phyloP scores from a whole-genome alignment of 2,797 vertebrate genomes.

The Falco novaeseelandiae region DNA sequence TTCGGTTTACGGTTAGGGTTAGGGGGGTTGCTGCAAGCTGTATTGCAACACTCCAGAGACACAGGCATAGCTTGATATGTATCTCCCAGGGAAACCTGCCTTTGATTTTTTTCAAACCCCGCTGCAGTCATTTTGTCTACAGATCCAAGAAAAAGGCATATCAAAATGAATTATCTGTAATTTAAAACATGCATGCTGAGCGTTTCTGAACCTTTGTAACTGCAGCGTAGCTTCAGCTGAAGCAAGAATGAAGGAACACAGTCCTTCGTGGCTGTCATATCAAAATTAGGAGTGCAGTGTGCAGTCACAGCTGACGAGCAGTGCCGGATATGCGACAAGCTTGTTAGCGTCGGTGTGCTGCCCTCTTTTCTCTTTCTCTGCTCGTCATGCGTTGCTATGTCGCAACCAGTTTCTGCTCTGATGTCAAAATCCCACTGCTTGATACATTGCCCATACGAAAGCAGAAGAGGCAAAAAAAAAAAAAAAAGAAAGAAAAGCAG shows the following conservation, averaged over 20 bases:
- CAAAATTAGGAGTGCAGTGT: neutral
- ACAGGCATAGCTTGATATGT: neutral
- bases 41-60: neutral
- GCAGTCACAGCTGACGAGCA: neutral
- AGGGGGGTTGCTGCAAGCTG: conserved; percentile 3
- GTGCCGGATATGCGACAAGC: neutral
- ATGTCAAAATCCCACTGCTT: conserved; percentile 20
- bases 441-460: neutral
- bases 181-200: conserved; percentile 11
- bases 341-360: neutral
- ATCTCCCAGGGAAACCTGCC: conserved; percentile 53
- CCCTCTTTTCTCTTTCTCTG: neutral
- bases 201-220: neutral
- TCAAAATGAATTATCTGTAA: conserved; percentile 16
- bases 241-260: neutral
- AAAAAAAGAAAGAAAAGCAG: neutral
- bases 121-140: neutral
- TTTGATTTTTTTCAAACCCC: neutral
- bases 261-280: neutral
- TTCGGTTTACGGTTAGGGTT: too few relatives aligned
- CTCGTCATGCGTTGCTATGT: neutral
- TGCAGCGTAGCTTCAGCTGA: neutral
- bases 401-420: conserved; percentile 18
- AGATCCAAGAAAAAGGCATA: neutral
- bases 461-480: conserved; percentile 39